Evolutionary conservation across 1,140 invertebrate species (phyloP).

Genomic region (Mercenaria mercenaria): DNA sequence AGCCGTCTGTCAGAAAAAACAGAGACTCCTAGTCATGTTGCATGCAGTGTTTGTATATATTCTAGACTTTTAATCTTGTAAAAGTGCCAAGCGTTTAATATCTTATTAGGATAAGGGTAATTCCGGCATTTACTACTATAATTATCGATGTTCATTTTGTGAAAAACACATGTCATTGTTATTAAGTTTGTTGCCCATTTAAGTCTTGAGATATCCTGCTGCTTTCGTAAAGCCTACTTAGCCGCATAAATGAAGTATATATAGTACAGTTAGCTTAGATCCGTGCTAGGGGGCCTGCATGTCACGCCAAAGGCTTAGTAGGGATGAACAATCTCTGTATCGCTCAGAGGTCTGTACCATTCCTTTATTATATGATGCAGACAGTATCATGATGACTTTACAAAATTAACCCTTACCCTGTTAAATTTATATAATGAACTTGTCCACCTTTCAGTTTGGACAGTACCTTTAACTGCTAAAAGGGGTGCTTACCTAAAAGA

Average conservation of each 20-base stretch:
- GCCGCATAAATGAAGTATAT: not conserved
- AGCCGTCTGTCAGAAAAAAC: not conserved
- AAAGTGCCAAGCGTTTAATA: conserved; percentile 26
- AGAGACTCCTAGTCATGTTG: not conserved
- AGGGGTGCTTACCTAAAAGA: no score
- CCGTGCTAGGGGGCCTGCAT: not conserved
- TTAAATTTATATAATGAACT: no score
- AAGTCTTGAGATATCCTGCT: not conserved
- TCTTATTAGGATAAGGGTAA: not conserved
- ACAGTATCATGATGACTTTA: not conserved
- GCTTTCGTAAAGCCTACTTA: not conserved
- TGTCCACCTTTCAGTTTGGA: no score
- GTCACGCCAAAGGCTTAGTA: not conserved
- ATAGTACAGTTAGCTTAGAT: not conserved
- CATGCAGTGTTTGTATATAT: not conserved
- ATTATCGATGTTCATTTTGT: not conserved
- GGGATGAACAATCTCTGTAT: conserved; percentile 3
- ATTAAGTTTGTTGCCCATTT: conserved; percentile 16
- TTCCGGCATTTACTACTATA: not conserved
- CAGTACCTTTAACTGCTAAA: no score
- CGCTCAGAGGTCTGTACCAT: no score
- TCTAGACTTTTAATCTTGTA: conserved; percentile 11
- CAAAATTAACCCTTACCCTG: no score
- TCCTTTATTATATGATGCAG: no score
- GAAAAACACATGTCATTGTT: not conserved